Base-by-base conservation (phyloP, 2,888 invertebrate species). In the Tuta absoluta region DNA sequence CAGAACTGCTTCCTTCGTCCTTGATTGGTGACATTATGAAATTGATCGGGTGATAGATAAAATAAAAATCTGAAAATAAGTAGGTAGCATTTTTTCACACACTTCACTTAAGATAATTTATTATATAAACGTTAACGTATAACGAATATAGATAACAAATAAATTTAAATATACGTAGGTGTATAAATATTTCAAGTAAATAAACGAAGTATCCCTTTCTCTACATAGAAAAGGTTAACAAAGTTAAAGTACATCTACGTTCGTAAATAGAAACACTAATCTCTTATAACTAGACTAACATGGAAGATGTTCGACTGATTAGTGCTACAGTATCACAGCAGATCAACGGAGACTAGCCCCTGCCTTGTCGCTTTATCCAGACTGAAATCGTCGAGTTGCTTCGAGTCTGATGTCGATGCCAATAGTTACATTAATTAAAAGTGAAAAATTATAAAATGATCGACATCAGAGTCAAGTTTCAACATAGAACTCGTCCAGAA, bases 41-140 rank as follows among this genome's bases (percentile, higher is more conserved):
- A 86, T 87, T 86, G 86, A 84, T 89, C 86, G 77, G 90, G 89
- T 84, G 86, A 88, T 83, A 89, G 85, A 85, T 89, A 90, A 91
- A 91, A 89, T 87, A 91, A 91, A 90, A 91, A 91, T 89, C 90
- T 90, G 89, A 91, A 90, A 91, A 89, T 90, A 91, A 90, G 84
- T 89, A 88, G 84, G 89, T 86, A 91, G 88, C 80, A 87, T 91
- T 90, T 91, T 91, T 90, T 90, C 86, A 90, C 84, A 89, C 84
- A 88, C 85, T 86, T 89, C 85, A 81, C 85, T 89, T 87, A 87
- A 75, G 80, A 79, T 82, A 81, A 85, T 82, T 60, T 77, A 51
- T 49, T 53, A 83, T 87, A 84, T 84, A 87, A 87, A 87, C 79
- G 84, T 79, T 84, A 87, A 84, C 82, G 80, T 79, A 75, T 83